Percentiles rank a stretch among this genome's conserved stretches.
These are phyloP conservation scores for Drosophila ercepeae DNA, from an alignment of 1,140 invertebrate genomes.

Conservation along the genomic window DNA sequence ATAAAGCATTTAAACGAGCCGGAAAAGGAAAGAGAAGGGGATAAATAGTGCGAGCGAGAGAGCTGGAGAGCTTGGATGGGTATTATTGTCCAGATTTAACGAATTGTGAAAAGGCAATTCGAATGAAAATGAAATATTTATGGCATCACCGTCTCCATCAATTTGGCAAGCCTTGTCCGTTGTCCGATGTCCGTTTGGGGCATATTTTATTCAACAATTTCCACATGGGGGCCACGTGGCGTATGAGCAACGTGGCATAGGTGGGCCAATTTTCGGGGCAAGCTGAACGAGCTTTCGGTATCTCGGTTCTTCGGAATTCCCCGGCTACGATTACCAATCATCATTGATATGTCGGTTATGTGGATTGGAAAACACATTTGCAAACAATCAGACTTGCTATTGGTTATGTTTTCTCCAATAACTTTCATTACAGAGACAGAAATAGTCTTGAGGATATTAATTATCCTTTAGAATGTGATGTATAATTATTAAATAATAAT, in stretches of 20 bases:
- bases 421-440: constrained; percentile 1
- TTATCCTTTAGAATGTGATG: neutral
- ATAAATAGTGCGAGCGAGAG: neutral
- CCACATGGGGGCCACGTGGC: constrained; percentile 33
- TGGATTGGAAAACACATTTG: neutral
- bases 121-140: constrained; percentile 43
- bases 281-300: neutral
- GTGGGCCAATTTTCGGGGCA: neutral
- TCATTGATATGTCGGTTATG: constrained; percentile 24
- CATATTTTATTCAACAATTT: constrained; percentile 31
- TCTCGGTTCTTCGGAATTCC: constrained; percentile 6
- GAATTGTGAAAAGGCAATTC: constrained; percentile 48
- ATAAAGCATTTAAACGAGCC: constrained; percentile 27
- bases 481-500: no score
- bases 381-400: neutral
- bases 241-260: constrained; percentile 21
- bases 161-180: constrained; percentile 1
- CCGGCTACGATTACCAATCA: constrained; percentile 33
- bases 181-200: neutral
- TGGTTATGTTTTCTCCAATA: neutral
- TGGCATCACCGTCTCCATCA: constrained; percentile 13
- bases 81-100: constrained; percentile 46
- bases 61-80: neutral
- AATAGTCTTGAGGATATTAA: constrained; percentile 14
- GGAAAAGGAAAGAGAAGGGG: neutral